Percentiles rank a stretch among this genome's conserved stretches.
These are phyloP conservation scores for Muscina levida DNA, from an alignment of 2,888 invertebrate species.

Conservation along the genomic window DNA sequence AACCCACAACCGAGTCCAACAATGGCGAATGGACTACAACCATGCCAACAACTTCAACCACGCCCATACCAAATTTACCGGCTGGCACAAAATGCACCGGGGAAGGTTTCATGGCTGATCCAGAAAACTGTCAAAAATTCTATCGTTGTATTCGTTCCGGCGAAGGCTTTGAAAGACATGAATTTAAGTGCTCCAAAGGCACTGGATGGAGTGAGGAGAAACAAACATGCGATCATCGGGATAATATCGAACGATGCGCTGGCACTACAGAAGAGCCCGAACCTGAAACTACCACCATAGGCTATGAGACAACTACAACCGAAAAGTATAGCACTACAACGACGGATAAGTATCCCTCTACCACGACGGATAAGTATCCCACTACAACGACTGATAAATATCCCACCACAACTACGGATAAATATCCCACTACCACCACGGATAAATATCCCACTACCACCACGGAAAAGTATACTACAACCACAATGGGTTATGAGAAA, in stretches of 20 bases:
- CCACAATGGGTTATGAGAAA: constrained; percentile 54
- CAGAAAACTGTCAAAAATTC: constrained; percentile 82
- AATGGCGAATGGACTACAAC: constrained; percentile 67
- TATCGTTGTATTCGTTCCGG: constrained; percentile 82
- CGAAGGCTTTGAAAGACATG: constrained; percentile 76
- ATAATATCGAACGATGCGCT: constrained; percentile 75
- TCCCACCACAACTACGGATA: constrained; percentile 49
- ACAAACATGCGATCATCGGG: constrained; percentile 83
- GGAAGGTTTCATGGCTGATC: constrained; percentile 84
- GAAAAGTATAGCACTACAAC: constrained; percentile 58
- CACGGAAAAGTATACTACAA: constrained; percentile 59
- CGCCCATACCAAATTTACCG: constrained; percentile 73
- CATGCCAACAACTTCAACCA: constrained; percentile 68
- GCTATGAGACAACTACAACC: constrained; percentile 57
- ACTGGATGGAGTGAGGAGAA: constrained; percentile 86
- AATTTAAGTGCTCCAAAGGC: constrained; percentile 84
- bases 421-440: constrained; percentile 64
- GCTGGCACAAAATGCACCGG: constrained; percentile 80
- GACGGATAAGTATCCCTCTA: constrained; percentile 64
- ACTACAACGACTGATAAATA: constrained; percentile 54
- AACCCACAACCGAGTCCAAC: constrained; percentile 58
- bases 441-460: constrained; percentile 55
- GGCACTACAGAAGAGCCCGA: constrained; percentile 69
- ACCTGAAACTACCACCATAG: constrained; percentile 63
- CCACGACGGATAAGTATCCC: constrained; percentile 58